Evolutionary conservation across 2,888 invertebrate species (phyloP), one percentile per base, ranked within the genome.

Genomic region (Agonopterix arenella): DNA sequence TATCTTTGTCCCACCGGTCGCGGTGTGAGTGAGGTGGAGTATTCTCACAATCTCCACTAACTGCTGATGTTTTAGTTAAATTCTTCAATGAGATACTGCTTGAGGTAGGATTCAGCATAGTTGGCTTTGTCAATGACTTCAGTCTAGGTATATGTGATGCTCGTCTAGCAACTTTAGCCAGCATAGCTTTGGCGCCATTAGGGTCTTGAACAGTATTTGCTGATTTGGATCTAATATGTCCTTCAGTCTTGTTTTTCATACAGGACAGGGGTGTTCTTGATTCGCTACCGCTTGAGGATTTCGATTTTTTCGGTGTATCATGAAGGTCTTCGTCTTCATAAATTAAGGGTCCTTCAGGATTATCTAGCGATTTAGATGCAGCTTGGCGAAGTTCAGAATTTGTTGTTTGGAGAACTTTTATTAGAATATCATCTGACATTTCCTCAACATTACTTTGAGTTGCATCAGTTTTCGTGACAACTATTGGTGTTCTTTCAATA

Each of bases 291-390:
- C 62, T 70, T 18, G 66, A 60, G 49, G 79, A 69, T 69, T 83
- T 79, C 0, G 78, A 68, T 63, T 88, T 85, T 56, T 78, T 82
- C 2, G 83, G 82, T 48, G 84, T 82, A 45, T 72, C 75, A 66
- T 66, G 72, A 10, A 73, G 50, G n/a, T 66, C 54, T 46, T 88
- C 80, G 79, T 92, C 92, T 80, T 92, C 91, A 76, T 91, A 92
- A 56, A 92, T 90, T n/a, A 91, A 70, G 46, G 91, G 72, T 3
- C 86, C 89, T 49, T 91, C 83, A 57, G 82, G 68, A 58, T 82
- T 85, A 49, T 84, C 69, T 55, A 68, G 52, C 62, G 59, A 47
- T 52, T 71, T 75, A 10, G 47, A 44, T 28, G 58, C 54, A 52
- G 63, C 64, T 53, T 79, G 73, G 4, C 76, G 70, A 7, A 80